Percentiles rank a stretch among this genome's conserved stretches.
These are phyloP conservation scores for Leptarthrus brevirostris DNA, from an alignment of 2,888 invertebrate genomes.

Conservation along the genomic window DNA sequence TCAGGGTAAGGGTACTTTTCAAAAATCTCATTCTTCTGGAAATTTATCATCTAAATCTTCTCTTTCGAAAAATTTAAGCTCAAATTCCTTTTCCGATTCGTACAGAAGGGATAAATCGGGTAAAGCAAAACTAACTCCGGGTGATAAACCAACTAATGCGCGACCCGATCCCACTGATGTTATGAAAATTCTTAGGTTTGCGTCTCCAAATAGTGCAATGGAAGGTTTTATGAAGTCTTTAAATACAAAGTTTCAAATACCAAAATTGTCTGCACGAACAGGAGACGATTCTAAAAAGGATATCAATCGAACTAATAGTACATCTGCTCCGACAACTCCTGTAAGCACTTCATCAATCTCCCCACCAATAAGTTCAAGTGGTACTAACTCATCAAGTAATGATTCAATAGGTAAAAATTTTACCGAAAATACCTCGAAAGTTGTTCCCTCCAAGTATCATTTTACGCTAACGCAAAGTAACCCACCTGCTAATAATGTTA, in stretches of 20 bases:
- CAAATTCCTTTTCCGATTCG: constrained; percentile 54
- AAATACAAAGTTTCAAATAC: constrained; percentile 88
- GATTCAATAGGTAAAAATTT: constrained; percentile 11
- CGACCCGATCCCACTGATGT: constrained; percentile 60
- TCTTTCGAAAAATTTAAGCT: constrained; percentile 64
- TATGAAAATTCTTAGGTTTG: constrained; percentile 70
- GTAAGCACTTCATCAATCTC: neutral
- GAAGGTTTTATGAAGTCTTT: constrained; percentile 82
- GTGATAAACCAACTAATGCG: constrained; percentile 7
- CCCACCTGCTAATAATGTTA: neutral
- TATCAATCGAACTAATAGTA: constrained; percentile 9
- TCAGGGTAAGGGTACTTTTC: constrained; percentile 62
- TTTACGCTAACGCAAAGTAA: constrained; percentile 27
- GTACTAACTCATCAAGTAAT: neutral
- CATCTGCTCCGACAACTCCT: constrained; percentile 18
- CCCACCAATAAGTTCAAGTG: constrained; percentile 10
- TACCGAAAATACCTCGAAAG: constrained; percentile 47
- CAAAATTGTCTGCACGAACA: constrained; percentile 77
- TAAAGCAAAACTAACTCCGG: constrained; percentile 1
- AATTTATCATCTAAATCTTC: constrained; percentile 61
- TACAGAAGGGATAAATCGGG: constrained; percentile 51
- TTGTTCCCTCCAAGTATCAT: constrained; percentile 45
- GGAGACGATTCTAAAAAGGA: constrained; percentile 55
- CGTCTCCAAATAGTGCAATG: constrained; percentile 72
- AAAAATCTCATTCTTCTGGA: constrained; percentile 66